These are phyloP conservation scores for Nephila pilipes DNA, from an alignment of 1,140 invertebrate species.

Conservation along the genomic window DNA sequence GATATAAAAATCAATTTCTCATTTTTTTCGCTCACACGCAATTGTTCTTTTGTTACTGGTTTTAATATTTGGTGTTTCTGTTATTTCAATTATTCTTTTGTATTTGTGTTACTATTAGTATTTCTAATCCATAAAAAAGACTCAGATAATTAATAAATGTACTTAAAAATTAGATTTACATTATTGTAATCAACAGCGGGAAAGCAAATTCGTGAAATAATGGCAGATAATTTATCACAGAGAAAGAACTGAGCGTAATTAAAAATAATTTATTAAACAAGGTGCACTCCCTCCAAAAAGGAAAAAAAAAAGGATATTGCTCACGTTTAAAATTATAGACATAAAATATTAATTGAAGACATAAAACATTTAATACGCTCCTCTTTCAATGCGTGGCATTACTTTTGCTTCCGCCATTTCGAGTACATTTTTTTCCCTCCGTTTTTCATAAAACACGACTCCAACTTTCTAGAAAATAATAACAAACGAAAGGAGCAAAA, in stretches of 20 bases:
- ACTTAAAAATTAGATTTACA: no score
- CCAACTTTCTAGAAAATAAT: background rate
- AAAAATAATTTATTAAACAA: background rate
- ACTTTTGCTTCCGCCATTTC: background rate
- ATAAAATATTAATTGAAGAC: conserved; percentile 12
- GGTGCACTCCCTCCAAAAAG: background rate
- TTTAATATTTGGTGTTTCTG: no score
- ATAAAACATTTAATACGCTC: conserved; percentile 6
- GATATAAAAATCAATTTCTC: no score
- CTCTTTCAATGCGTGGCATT: background rate
- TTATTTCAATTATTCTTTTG: no score
- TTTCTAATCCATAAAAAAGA: no score
- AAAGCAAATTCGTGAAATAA: no score
- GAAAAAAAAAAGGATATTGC: background rate
- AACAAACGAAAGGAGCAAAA: background rate
- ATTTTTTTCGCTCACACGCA: no score
- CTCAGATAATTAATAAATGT: no score
- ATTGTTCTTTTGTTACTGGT: no score
- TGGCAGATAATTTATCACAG: background rate
- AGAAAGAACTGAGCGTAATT: background rate
- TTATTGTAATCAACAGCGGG: no score
- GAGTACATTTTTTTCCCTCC: background rate
- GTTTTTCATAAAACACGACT: background rate
- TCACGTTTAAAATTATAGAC: background rate
- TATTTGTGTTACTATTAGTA: no score